These are phyloP conservation scores for Cerastis leucographa DNA, from an alignment of 2,888 invertebrate genomes.

Conservation along the genomic window DNA sequence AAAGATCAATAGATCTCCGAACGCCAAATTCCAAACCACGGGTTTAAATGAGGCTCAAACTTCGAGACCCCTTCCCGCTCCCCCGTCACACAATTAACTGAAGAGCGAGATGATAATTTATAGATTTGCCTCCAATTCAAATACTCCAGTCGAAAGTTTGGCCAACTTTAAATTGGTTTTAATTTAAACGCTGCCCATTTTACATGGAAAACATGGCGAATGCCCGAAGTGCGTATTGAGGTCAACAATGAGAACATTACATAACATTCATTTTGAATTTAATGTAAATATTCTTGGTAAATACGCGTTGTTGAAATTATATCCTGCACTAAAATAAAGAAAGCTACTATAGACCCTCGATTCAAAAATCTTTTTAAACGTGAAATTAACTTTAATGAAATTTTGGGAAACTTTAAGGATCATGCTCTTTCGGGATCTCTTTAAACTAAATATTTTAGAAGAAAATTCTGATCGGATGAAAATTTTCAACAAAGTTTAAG, in stretches of 20 bases:
- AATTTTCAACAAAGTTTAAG: slow-evolving; percentile 51
- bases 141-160: slow-evolving; percentile 52
- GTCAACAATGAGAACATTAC: neutral
- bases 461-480: slow-evolving; percentile 57
- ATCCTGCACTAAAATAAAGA: neutral
- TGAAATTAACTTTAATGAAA: slow-evolving; percentile 35
- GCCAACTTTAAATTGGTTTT: slow-evolving; percentile 61
- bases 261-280: slow-evolving; percentile 12
- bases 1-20: slow-evolving; percentile 55
- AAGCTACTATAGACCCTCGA: neutral
- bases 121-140: slow-evolving; percentile 62
- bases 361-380: slow-evolving; percentile 29
- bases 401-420: slow-evolving; percentile 45
- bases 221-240: slow-evolving; percentile 6
- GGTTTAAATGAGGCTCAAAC: slow-evolving; percentile 50
- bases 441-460: slow-evolving; percentile 58
- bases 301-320: neutral
- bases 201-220: slow-evolving; percentile 19
- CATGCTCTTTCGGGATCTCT: slow-evolving; percentile 34
- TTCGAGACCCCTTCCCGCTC: slow-evolving; percentile 40
- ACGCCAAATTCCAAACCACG: slow-evolving; percentile 36
- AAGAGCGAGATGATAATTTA: slow-evolving; percentile 65
- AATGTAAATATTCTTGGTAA: slow-evolving; percentile 1
- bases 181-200: slow-evolving; percentile 53
- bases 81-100: slow-evolving; percentile 53